These are phyloP conservation scores for Anas platyrhynchos DNA, from an alignment of 2,113 vertebrate genomes.

Conservation along the genomic window DNA sequence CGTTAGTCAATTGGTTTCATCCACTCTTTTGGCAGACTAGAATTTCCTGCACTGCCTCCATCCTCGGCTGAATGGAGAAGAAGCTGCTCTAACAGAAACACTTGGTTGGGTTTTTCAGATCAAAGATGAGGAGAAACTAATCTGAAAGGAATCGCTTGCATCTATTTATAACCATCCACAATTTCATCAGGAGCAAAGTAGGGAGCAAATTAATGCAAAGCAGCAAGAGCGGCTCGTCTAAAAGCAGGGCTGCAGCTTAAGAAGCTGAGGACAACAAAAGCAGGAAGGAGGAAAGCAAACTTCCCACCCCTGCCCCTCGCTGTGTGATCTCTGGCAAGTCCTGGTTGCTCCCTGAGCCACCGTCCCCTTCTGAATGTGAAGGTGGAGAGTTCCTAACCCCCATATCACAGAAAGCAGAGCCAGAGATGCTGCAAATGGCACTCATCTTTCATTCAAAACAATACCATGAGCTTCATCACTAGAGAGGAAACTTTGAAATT, in stretches of 20 bases:
- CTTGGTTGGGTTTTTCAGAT: neutral
- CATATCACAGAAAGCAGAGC: neutral
- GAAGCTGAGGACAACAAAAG: neutral
- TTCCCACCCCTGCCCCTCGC: neutral
- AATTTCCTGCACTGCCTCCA: neutral
- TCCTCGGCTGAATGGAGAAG: neutral
- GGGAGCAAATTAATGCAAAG: neutral
- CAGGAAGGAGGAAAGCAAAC: neutral
- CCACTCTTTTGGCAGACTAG: neutral
- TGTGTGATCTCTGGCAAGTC: neutral
- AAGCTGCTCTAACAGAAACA: neutral
- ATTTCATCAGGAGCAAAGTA: neutral
- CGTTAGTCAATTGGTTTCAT: neutral
- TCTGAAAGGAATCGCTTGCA: neutral
- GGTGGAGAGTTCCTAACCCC: neutral
- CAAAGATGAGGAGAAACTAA: neutral
- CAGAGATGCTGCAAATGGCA: neutral
- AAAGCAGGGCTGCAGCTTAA: neutral
- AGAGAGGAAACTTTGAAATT: neutral
- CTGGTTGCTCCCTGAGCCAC: neutral
- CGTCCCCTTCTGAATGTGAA: accelerated
- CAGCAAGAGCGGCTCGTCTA: neutral
- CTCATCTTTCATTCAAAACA: neutral
- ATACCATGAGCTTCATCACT: neutral
- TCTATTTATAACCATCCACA: neutral